Evolutionary conservation across 2,113 vertebrate genomes (phyloP).

Genomic region (Camelus dromedarius): DNA sequence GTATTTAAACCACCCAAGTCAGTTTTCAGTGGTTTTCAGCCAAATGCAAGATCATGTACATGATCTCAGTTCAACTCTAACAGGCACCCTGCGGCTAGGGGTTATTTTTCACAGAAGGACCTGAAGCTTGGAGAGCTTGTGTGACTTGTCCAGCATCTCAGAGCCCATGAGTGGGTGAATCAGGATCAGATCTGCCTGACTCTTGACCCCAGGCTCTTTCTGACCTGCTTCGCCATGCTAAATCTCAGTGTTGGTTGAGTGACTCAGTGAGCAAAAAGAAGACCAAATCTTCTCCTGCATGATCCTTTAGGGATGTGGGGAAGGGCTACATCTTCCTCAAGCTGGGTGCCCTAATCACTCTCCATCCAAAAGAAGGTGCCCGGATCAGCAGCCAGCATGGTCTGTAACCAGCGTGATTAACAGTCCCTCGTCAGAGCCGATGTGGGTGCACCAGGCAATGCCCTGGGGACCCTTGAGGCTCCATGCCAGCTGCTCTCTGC

Average conservation of each 20-base stretch:
- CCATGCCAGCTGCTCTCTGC: not conserved
- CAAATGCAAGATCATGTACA: not conserved
- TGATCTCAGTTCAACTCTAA: not conserved
- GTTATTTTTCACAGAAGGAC: not conserved
- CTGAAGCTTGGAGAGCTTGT: not conserved
- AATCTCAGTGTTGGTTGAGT: not conserved
- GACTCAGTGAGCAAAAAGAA: not conserved
- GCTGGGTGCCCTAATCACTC: not conserved
- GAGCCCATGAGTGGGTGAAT: not conserved
- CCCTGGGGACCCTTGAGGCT: not conserved
- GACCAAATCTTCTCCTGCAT: not conserved
- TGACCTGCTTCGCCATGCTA: not conserved
- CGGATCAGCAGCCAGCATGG: not conserved
- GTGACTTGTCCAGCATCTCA: not conserved
- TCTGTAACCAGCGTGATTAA: not conserved
- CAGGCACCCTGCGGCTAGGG: rapidly evolving
- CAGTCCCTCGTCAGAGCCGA: not conserved
- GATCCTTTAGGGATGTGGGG: not conserved
- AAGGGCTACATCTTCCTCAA: not conserved
- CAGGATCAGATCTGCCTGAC: not conserved
- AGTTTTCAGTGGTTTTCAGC: not conserved
- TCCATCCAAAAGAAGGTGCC: not conserved
- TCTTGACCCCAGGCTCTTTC: not conserved
- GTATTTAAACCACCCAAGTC: not conserved
- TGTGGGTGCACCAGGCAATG: not conserved